Evolutionary conservation across 2,888 invertebrate genomes (phyloP), one percentile per base, ranked within the genome.

Genomic region (Prosopocoilus inquinatus): DNA sequence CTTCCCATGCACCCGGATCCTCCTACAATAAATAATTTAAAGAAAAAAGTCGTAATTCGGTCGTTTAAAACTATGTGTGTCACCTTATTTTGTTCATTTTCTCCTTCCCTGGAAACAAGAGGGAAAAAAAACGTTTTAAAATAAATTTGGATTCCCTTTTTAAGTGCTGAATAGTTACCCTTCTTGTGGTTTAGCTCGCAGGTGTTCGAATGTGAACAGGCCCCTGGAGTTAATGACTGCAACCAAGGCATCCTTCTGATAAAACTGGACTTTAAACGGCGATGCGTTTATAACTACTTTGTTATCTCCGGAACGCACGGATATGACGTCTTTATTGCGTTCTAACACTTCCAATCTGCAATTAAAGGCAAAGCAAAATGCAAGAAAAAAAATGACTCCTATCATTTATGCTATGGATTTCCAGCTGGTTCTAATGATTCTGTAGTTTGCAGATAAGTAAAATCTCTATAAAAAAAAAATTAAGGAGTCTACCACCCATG

Each of bases 191-290:
- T 89, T 93, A 16, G 77, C 78, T 62, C 93, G 81, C 61, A 91
- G 81, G 61, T 97, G 95, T 72, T 99, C 99, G 73, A 96, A 92
- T 66, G 90, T 85, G 76, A 99, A 84, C 63, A 97, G 85, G n/a
- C 93, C 91, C 67, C 91, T 87, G 13, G 91, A 89, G 79, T 99
- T 99, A 12, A 91, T 79, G 13, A 89, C 85, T 9, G 93, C 84
- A 0, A 91, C 88, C 9, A 93, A 83, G 16, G 85, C 83, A 34
- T 86, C 82, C 55, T 82, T 81, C 58, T 86, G 84, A 66, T 85
- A 87, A 66, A 95, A 85, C 73, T 97, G 95, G 3, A 97, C 74
- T 71, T 88, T 87, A 68, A 99, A 88, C 0, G 98, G 98, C 51
- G 84, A 83, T 0, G 84, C 82, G 38, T 82, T 81, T 9, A 97